Evolutionary conservation across 92 coral and sea anemone genomes (phyloP).

Genomic region (Blastomussa wellsi): DNA sequence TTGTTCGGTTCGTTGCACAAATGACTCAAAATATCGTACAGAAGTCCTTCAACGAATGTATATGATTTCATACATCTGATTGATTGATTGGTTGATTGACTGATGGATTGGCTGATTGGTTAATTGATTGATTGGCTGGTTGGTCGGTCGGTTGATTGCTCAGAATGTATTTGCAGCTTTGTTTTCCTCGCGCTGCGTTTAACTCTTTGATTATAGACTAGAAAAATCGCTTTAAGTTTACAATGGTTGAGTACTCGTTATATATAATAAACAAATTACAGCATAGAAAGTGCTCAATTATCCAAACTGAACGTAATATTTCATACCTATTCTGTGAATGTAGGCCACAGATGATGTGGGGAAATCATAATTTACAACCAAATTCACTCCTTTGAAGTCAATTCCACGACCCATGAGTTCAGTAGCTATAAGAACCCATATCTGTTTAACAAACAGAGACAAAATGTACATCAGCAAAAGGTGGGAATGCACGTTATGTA

Average conservation of each 20-base stretch:
- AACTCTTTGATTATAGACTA: no score
- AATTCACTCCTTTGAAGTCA: constrained; percentile 95
- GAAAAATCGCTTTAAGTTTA: no score
- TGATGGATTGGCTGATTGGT: not conserved
- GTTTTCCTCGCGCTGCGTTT: no score
- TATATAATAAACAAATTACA: no score
- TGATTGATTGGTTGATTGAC: not conserved
- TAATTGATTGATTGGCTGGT: not conserved
- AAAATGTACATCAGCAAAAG: not conserved
- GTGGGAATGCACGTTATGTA: no score
- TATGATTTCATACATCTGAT: not conserved
- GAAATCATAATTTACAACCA: constrained; percentile 93
- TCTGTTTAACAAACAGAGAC: constrained; percentile 42
- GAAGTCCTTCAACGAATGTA: no score
- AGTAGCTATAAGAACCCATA: constrained; percentile 96
- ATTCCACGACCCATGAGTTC: constrained; percentile 99
- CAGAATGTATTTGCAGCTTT: no score
- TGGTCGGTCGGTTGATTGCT: not conserved
- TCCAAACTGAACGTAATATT: not conserved
- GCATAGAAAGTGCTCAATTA: no score
- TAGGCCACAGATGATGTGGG: constrained; percentile 96
- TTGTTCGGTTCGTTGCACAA: no score
- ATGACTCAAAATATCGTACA: no score
- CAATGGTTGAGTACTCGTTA: no score
- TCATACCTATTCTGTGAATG: constrained; percentile 94